Conservation (phyloP, 2,888 invertebrate species). For the Ceriagrion tenellum region DNA sequence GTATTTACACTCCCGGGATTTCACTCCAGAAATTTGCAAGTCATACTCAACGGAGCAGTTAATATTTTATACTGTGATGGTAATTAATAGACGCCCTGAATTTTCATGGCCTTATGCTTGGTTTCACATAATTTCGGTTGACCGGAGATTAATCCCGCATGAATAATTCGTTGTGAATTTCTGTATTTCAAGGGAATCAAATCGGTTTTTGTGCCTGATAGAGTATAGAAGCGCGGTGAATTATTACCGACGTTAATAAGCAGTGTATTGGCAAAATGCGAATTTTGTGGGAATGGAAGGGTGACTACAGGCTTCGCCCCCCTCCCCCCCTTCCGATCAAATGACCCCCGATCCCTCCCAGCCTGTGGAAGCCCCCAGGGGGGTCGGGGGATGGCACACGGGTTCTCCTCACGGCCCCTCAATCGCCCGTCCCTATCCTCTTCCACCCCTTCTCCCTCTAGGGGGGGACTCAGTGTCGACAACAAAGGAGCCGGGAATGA, state of each 20-base stretch:
- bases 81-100: conserved; percentile 9
- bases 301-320: background rate
- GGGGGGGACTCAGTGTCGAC: background rate
- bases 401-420: too few species aligned
- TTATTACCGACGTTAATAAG: conserved; percentile 25
- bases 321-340: background rate
- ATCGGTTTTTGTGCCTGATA: background rate
- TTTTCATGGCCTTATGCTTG: background rate
- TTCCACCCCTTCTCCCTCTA: too few species aligned
- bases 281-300: background rate
- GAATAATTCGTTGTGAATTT: background rate
- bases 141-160: background rate
- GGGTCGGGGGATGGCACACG: too few species aligned
- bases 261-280: background rate
- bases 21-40: background rate
- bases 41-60: background rate
- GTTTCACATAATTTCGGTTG: conserved; percentile 32
- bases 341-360: background rate
- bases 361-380: too few species aligned
- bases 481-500: conserved; percentile 11
- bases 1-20: background rate
- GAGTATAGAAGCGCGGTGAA: conserved; percentile 1
- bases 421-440: too few species aligned
- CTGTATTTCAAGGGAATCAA: conserved; percentile 20
- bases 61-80: background rate